Base-by-base conservation (phyloP, 2,888 invertebrate species). In the Seladonia tumulorum region DNA sequence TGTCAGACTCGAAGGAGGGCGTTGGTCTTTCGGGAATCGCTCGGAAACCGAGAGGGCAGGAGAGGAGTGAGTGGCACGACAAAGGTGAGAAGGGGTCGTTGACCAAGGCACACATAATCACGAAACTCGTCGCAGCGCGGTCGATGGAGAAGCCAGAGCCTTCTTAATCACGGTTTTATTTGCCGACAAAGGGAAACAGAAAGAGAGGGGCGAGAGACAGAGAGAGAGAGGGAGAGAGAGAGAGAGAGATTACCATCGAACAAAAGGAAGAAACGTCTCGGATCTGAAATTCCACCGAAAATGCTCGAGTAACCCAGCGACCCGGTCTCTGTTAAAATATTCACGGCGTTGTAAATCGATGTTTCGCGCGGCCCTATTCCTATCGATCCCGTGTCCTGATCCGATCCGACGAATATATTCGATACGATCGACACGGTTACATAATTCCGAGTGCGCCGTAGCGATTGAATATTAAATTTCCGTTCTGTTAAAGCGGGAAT, bases 121-220 rank as follows among this genome's bases (percentile, higher is more conserved):
- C 25, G 60, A 60, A 53, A 53, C 29, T 49, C 47, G 77, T 66
- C 57, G 76, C 63, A 49, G 10, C 82, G 76, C 60, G 22, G 49
- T 72, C 68, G 79, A 82, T 84, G 63, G 29, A 25, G 63, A 66
- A 29, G 14, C 63, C 29, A 2, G 25, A 16, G 29, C 63, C 63
- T 66, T 29, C 63, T 66, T 66, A 87, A 82, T 85, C 84, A 75
- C 60, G 74, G 77, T 63, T 80, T 82, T 75, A 77, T 75, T 75
- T 18, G 77, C 60, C 47, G 60, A 57, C 16, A 53, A 76, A 74
- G 35, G 25, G 60, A 79, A 76, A 72, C 39, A 29, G n/a, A 2
- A n/a, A n/a, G 29, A 7, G 14, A 2, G 16, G 16, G 18, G 7
- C 49, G 22, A 18, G 22, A 53, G 8, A 22, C 7, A 18, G 0